phyloP scores from a whole-genome alignment of 2,888 invertebrate genomes.

The Caenorhabditis sp. region DNA sequence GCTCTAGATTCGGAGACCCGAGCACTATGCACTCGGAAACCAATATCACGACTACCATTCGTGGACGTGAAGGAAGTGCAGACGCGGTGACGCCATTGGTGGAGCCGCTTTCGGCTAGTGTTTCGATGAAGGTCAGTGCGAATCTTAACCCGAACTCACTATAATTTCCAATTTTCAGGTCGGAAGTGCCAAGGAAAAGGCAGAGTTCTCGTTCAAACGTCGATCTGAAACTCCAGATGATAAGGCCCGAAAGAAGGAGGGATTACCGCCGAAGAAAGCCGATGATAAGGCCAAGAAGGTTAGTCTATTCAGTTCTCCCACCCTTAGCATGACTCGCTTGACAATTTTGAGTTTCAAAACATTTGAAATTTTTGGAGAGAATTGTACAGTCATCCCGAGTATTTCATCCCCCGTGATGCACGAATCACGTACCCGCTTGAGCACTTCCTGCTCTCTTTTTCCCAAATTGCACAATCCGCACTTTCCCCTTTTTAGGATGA shows the following conservation, averaged over 20 bases:
- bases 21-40: conserved; percentile 75
- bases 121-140: conserved; percentile 65
- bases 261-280: conserved; percentile 58
- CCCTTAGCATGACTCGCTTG: conserved; percentile 34
- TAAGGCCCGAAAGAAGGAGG: conserved; percentile 54
- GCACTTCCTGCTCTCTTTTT: conserved; percentile 56
- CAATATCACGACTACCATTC: conserved; percentile 71
- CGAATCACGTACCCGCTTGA: conserved; percentile 51
- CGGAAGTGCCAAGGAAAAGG: conserved; percentile 63
- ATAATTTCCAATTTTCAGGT: conserved; percentile 64
- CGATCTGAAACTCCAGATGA: conserved; percentile 68
- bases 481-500: conserved; percentile 62
- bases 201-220: conserved; percentile 70
- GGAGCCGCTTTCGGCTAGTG: conserved; percentile 69
- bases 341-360: neutral
- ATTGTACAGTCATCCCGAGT: conserved; percentile 13
- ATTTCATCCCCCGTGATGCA: conserved; percentile 47
- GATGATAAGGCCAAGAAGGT: conserved; percentile 32
- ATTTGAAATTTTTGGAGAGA: conserved; percentile 7
- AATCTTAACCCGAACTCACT: neutral
- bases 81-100: conserved; percentile 68
- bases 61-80: conserved; percentile 73
- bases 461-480: conserved; percentile 47
- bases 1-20: conserved; percentile 77
- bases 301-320: conserved; percentile 18